A percentile compares a stretch with the other conserved stretches of the same genome.
Conservation (phyloP, 2,888 invertebrate genomes). For the Colletes collaris region DNA sequence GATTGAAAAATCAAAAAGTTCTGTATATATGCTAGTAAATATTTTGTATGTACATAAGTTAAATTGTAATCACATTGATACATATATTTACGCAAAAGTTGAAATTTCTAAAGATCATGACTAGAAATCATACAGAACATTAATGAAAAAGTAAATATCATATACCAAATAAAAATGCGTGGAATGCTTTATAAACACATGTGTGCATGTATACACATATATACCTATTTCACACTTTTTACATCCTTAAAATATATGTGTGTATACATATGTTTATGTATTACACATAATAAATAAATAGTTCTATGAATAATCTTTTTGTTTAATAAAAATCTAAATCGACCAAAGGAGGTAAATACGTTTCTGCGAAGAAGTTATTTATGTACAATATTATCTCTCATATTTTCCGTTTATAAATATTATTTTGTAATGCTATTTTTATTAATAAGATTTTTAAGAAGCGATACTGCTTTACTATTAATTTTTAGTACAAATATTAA, state of each 20-base stretch:
- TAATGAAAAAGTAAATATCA: constrained; percentile 17
- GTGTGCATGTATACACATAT: background rate
- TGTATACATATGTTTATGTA: constrained; percentile 9
- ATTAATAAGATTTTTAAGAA: constrained; percentile 32
- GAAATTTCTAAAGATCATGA: constrained; percentile 22
- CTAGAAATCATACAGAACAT: constrained; percentile 16
- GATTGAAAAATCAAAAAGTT: constrained; percentile 23
- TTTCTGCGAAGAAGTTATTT: constrained; percentile 35
- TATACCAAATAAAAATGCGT: constrained; percentile 29
- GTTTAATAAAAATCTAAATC: constrained; percentile 42
- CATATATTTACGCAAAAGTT: constrained; percentile 25
- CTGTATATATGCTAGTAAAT: constrained; percentile 58
- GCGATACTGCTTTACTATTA: constrained; percentile 32
- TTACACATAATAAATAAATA: constrained; percentile 24
- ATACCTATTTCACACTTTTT: constrained; percentile 3
- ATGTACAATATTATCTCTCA: constrained; percentile 29
- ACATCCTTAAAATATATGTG: constrained; percentile 6
- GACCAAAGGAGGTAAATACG: constrained; percentile 60
- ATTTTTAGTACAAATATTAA: constrained; percentile 40
- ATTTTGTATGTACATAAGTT: constrained; percentile 57
- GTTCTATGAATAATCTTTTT: constrained; percentile 28
- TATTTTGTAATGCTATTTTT: constrained; percentile 34
- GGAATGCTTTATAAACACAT: background rate
- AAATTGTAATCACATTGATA: constrained; percentile 37
- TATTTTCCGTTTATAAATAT: constrained; percentile 27